Evolutionary conservation across 2,113 vertebrate genomes (phyloP).

Genomic region (Siniperca knerii): DNA sequence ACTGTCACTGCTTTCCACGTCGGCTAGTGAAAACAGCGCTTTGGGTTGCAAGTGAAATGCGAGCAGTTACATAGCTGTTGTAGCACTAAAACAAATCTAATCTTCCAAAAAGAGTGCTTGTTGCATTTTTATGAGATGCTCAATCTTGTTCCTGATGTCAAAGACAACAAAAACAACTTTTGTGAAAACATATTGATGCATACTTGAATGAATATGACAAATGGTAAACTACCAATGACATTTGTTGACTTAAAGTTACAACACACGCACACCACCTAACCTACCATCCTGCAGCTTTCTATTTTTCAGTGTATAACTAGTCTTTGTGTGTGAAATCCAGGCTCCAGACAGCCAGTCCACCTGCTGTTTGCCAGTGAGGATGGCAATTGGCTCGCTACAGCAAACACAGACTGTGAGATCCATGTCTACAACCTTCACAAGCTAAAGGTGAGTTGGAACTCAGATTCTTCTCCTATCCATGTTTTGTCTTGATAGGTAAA

Average conservation of each 20-base stretch:
- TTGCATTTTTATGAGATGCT: not conserved
- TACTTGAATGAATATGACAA: no score
- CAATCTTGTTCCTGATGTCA: not conserved
- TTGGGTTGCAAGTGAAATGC: no score
- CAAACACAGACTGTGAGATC: slow-evolving; percentile 85
- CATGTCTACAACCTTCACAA: slow-evolving; percentile 87
- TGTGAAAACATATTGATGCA: no score
- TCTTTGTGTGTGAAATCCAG: slow-evolving; percentile 69
- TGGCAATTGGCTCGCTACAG: slow-evolving; percentile 89
- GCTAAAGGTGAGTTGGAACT: slow-evolving; percentile 84
- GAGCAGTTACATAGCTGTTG: no score
- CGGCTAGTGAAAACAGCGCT: no score
- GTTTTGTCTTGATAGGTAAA: fast-evolving
- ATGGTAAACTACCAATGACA: no score
- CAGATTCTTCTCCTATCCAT: not conserved
- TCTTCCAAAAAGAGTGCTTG: not conserved
- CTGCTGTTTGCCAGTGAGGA: slow-evolving; percentile 88
- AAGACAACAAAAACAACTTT: not conserved
- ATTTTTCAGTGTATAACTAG: not conserved
- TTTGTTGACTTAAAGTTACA: no score
- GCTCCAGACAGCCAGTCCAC: slow-evolving; percentile 84
- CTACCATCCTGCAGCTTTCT: not conserved
- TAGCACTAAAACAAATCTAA: no score
- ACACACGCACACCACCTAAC: not conserved
- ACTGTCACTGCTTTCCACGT: no score